A percentile compares a stretch with the other conserved stretches of the same genome.
phyloP scores from a whole-genome alignment of 2,113 vertebrate species.

The Scalopus aquaticus region DNA sequence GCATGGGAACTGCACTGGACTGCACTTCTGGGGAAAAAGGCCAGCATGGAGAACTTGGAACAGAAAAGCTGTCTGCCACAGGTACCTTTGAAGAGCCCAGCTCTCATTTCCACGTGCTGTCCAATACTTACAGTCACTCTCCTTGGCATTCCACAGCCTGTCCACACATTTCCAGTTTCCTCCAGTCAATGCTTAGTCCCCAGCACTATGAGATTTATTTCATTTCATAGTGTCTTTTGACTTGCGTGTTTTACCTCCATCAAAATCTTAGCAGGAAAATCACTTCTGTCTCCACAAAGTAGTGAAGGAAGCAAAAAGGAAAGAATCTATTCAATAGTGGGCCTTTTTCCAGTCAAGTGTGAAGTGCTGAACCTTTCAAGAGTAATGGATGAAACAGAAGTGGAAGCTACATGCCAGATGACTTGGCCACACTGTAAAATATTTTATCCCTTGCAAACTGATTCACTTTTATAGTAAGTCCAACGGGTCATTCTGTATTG shows the following conservation, averaged over 20 bases:
- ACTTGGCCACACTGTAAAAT: not conserved
- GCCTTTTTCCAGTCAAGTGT: not conserved
- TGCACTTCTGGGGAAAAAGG: not conserved
- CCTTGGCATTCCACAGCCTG: not conserved
- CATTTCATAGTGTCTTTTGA: not conserved
- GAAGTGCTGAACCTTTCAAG: not conserved
- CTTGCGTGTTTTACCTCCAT: not conserved
- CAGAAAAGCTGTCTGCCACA: not conserved
- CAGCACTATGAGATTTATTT: conserved; percentile 18
- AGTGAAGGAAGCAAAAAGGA: not conserved
- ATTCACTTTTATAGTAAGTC: not conserved
- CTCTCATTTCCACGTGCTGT: not conserved
- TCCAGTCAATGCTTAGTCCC: not conserved
- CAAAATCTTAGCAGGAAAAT: not conserved
- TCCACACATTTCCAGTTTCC: not conserved
- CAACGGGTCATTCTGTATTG: not conserved
- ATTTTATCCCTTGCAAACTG: not conserved
- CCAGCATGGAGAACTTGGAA: not conserved
- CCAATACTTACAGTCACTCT: not conserved
- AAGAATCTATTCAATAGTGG: not conserved
- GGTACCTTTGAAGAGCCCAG: not conserved
- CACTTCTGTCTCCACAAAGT: not conserved
- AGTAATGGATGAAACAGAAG: conserved; percentile 33
- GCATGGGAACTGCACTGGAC: accelerated
- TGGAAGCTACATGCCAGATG: not conserved